Evolutionary conservation across 1,140 invertebrate genomes (phyloP), one percentile per base, ranked within the genome.

Genomic region (Lethrus apterus): DNA sequence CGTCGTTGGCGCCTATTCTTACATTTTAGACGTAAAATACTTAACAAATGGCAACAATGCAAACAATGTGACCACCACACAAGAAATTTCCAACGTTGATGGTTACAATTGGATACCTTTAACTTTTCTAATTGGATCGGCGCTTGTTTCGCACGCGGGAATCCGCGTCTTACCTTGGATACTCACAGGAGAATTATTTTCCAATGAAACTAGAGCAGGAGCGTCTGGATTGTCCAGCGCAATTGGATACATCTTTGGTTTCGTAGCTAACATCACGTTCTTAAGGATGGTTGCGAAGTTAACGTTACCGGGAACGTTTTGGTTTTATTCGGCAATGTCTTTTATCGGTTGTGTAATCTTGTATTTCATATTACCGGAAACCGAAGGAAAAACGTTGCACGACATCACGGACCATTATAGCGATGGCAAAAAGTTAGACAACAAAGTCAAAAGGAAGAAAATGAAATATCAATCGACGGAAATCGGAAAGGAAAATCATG

Each of bases 381-480:
- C 90, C 0, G 90, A 93, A 65, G 84, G 84, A 0, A 81, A 83
- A 59, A 80, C 80, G 0, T 65, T 92, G 2, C 74, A 79, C 50
- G 86, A 93, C 65, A 79, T 79, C 10, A 75, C 78, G 50, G 77
- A 81, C 20, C 81, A 85, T 55, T 86, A 79, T 50, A 74, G 78
- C 0, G 78, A 78, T 1, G 57, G 74, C 10, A 70, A 70, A 50
- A 77, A 62, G 58, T 64, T 76, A 30, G 54, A 47, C 1, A 58
- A 63, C 46, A 55, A 54, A 44, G 60, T 62, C 10, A 29, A 24
- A 14, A 53, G 43, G 13, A 47, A 43, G n/a, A 36, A 23, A 5
- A 0, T 11, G 31, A 23, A 29, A 44, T 29, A 29, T 5, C 4
- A 26, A 26, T 10, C 5, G 24, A 26, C n/a, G n/a, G n/a, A n/a